Evolutionary conservation across 1,140 invertebrate species (phyloP), one percentile per base, ranked within the genome.

Genomic region (Drosophila chauvacae): DNA sequence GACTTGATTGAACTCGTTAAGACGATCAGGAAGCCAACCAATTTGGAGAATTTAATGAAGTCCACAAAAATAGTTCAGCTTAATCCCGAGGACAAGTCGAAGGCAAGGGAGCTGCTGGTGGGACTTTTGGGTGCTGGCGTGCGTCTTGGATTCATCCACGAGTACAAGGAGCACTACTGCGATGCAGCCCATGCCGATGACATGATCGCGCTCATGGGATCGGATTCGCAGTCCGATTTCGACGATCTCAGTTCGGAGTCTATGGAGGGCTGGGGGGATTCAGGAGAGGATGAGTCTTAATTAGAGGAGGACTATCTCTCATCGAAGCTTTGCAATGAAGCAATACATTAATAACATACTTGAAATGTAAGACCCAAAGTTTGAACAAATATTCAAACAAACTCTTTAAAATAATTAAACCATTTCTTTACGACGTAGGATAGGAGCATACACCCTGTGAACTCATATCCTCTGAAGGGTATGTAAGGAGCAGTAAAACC

Each of bases 131-230:
- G 16, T 2, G 41, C 48, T 7, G 73, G 42, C 4, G 28, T 71
- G 11, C 23, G 26, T 3, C 30, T 65, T 5, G 77, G 74, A 2
- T 60, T 37, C 6, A 14, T 77, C 1, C n/a, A 57, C 16, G 56
- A 77, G 20, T 35, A 56, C 28, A 76, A 76, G 3, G n/a, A 20
- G 0, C 41, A 65, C 14, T 77, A 77, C 18, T 72, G 16, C 14
- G 35, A 42, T 11, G 16, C 51, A 2, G 50, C 42, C 3, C 63
- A 70, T 55, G 26, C 30, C 1, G 45, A 76, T 4, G 64, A 78
- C 11, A 26, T 76, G 20, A 2, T 57, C 0, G 47, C 33, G 0
- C 3, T 44, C 2, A 30, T 62, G 14, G 48, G 18, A 13, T 28
- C 48, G 1, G 60, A 62, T 3, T 56, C 35, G 0, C 53, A 56